Base-by-base conservation (phyloP, 2,888 invertebrate genomes). In the Lepidochitona cinerea region DNA sequence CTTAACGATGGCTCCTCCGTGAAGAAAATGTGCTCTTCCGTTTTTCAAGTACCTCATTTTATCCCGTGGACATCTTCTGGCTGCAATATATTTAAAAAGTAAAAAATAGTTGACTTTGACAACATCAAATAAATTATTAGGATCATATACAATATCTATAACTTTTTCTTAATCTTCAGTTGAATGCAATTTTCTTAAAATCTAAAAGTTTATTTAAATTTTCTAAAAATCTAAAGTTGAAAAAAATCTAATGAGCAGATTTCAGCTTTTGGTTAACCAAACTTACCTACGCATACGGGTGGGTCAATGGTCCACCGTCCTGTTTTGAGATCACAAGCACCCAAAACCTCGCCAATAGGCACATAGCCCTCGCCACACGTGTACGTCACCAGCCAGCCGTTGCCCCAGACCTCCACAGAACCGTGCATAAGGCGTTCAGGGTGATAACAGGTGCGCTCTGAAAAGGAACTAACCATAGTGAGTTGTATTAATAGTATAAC, bases 271-370 rank as follows among this genome's bases (percentile, higher is more conserved):
- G n/a, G n/a, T n/a, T n/a, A n/a, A n/a, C 3, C 7, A n/a, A 23
- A 75, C 79, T 79, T 76, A 83, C 83, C 78, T 9, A 79, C 79
- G 74, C 83, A 83, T 1, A 70, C 49, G 0, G 82, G 82, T 9
- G 75, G 70, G 5, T 69, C 59, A 3, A 79, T 74, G 3, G 83
- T 78, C 83, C 83, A 83, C 6, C 26, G 33, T 14, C 77, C 75
- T 5, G 75, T 75, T 7, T 73, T 59, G n/a, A 72, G 71, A 37
- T 80, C 75, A 65, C 83, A 83, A 0, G 83, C 80, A 12, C 81
- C 82, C 71, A 81, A 81, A 0, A 72, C 73, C n/a, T 75, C 71
- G 4, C 84, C 84, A 12, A 81, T 64, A 23, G 80, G 73, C 26
- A 74, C 71, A 26, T 80, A 73, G 3, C 81, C 80, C 0, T 70